A percentile compares a stretch with the other conserved stretches of the same genome.
phyloP scores from a whole-genome alignment of 2,113 vertebrate species.

The Austrofundulus limnaeus region DNA sequence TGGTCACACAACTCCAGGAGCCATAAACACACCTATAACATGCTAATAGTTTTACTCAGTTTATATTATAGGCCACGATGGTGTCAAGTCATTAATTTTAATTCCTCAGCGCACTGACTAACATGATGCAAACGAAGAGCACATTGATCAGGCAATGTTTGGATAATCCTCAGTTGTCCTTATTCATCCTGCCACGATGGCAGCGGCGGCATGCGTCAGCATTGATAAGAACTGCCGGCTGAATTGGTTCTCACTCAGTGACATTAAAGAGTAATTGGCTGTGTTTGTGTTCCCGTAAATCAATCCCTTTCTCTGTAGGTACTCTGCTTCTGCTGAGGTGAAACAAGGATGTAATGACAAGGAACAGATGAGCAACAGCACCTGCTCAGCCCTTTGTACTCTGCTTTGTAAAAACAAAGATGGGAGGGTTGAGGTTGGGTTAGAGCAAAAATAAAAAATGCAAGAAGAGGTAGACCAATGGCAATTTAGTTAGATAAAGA shows the following conservation, averaged over 20 bases:
- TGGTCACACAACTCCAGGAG: constrained; percentile 31
- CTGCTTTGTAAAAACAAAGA: background rate
- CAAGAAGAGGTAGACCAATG: background rate
- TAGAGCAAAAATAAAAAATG: background rate
- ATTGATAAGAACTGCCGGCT: constrained; percentile 6
- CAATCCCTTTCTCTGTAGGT: constrained; percentile 56
- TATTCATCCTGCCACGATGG: constrained; percentile 27
- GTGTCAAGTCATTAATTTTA: constrained; percentile 5
- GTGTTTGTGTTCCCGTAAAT: constrained; percentile 58
- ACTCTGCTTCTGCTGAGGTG: constrained; percentile 16
- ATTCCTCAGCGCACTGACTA: background rate
- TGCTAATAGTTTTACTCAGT: constrained; percentile 1
- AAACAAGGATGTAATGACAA: constrained; percentile 48
- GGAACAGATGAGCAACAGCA: constrained; percentile 34
- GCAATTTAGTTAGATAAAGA: constrained; percentile 13
- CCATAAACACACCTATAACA: background rate
- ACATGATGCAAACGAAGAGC: constrained; percentile 22
- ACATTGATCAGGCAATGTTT: constrained; percentile 51
- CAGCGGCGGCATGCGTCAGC: constrained; percentile 8
- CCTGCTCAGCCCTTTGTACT: constrained; percentile 15
- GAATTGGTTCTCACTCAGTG: constrained; percentile 59
- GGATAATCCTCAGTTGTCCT: constrained; percentile 51
- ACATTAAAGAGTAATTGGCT: constrained; percentile 67
- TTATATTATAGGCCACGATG: background rate
- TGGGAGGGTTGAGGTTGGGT: background rate